phyloP scores from a whole-genome alignment of 2,888 invertebrate species.

The Schizaphis graminum region DNA sequence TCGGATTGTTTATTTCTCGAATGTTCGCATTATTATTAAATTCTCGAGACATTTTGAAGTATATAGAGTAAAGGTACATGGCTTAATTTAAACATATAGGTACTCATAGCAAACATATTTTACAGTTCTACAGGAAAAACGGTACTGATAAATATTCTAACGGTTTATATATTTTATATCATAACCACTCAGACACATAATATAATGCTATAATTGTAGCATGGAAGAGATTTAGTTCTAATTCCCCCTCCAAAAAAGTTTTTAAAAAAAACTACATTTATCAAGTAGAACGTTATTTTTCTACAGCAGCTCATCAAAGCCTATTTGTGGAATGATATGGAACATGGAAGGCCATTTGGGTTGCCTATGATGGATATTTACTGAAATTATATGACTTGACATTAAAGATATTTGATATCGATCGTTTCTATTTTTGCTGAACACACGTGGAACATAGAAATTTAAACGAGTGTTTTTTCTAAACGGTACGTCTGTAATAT shows the following conservation, averaged over 20 bases:
- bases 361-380: neutral
- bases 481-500: too few species aligned
- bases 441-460: too few species aligned
- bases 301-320: neutral
- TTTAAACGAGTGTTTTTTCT: too few species aligned
- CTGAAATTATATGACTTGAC: neutral
- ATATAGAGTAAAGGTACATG: neutral
- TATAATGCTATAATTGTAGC: neutral
- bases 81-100: neutral
- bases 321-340: neutral
- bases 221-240: fast-evolving
- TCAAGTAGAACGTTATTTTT: neutral
- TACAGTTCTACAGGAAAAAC: neutral
- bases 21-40: conserved; percentile 45
- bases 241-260: too few species aligned
- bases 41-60: conserved; percentile 26
- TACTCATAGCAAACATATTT: neutral
- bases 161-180: neutral
- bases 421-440: too few species aligned
- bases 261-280: too few species aligned
- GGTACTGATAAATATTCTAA: neutral
- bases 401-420: neutral
- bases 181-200: neutral
- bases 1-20: conserved; percentile 22
- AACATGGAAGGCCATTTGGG: neutral